Evolutionary conservation across 35 echinoderm and acorn worm species (phyloP).

Genomic region (Amphiura filiformis): DNA sequence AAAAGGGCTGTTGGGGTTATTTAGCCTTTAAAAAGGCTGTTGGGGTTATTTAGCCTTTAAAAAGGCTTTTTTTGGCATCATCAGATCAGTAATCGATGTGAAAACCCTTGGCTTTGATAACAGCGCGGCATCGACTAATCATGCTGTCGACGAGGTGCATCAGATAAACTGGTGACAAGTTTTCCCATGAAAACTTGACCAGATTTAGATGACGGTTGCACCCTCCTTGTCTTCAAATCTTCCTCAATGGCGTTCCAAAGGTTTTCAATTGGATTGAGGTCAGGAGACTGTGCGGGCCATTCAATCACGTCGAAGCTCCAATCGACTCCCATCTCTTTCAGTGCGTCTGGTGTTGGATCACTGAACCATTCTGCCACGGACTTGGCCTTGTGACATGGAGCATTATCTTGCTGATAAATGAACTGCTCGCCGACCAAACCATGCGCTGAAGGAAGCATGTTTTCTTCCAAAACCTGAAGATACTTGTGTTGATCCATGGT

Average conservation of each 20-base stretch:
- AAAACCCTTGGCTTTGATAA: background rate
- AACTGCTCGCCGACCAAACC: background rate
- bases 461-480: background rate
- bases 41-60: background rate
- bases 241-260: slow-evolving; percentile 30
- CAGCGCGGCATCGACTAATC: background rate
- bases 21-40: background rate
- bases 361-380: background rate
- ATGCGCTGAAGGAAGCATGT: background rate
- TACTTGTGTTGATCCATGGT: background rate
- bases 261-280: slow-evolving; percentile 34
- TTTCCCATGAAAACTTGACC: background rate
- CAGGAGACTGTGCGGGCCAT: slow-evolving; percentile 20
- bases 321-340: background rate
- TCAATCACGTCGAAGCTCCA: slow-evolving; percentile 5
- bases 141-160: background rate
- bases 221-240: background rate
- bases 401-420: background rate
- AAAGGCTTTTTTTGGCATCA: background rate
- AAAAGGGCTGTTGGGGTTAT: no score
- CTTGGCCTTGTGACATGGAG: slow-evolving; percentile 7
- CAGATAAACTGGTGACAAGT: no score
- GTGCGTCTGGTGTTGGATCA: background rate
- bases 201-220: background rate
- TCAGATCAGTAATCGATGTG: background rate